Evolutionary conservation across 2,113 vertebrate genomes (phyloP), one percentile per base, ranked within the genome.

Genomic region (Zootoca vivipara): DNA sequence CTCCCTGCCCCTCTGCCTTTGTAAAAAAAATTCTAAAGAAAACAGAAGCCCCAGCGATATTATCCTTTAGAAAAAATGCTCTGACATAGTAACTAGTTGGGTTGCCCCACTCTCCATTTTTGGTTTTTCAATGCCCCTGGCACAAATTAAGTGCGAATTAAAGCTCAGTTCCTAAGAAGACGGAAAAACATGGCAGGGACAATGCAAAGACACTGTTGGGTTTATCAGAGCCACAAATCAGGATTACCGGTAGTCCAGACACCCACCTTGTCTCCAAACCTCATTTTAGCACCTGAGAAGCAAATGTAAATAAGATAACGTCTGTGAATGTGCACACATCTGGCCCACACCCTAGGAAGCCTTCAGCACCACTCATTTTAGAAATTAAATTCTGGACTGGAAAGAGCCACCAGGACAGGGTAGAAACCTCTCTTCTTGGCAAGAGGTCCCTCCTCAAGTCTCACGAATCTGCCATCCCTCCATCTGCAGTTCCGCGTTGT

Each of bases 401-500:
- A 67, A 40, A 58, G 52, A 83, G 7, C 24, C 33, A 7, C 73
- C 22, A 35, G 13, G 35, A 16, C 35, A 8, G 52, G 28, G 18
- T 26, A 62, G 26, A 33, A 73, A 1, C 26, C 8, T 28, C 40
- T 15, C 1, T 30, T 6, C 28, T 13, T 15, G 0, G 0, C 2
- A 0, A 4, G 22, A 18, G 38, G 73, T 5, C 30, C 13, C 40
- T 35, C 26, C 8, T 1, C 2, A 18, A n/a, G 16, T 35, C n/a
- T 28, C 20, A 1, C 0, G 10, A 35, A 8, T 62, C 52, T 38
- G 92, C 84, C 0, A 64, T 33, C 0, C 80, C 70, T 72, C 0
- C 0, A 24, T 0, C 83, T 88, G 96, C 89, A 12, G 77, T 65
- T 9, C 74, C 2, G 0, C 0, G 0, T 0, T 6, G 2, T 0